These are phyloP conservation scores for Phalacrocorax pelagicus DNA, from an alignment of 2,113 vertebrate genomes.

Conservation along the genomic window DNA sequence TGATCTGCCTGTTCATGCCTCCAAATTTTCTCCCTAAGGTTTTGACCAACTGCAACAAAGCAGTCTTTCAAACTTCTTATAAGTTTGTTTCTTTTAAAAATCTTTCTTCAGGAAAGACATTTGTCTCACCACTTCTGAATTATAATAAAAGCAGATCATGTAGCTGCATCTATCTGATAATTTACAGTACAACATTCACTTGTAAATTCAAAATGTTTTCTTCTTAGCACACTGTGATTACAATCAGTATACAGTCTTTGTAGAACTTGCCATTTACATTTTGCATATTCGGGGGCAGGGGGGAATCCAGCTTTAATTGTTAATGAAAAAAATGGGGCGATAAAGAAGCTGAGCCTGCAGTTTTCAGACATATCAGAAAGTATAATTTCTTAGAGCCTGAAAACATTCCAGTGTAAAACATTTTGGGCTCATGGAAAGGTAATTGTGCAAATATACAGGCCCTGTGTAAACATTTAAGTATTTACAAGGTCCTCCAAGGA, in stretches of 20 bases:
- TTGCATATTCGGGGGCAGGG: not conserved
- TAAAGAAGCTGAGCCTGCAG: constrained; percentile 11
- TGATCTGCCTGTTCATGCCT: not conserved
- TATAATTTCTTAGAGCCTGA: not conserved
- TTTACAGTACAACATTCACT: not conserved
- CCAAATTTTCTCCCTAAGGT: not conserved
- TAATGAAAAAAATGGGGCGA: not conserved
- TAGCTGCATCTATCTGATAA: not conserved
- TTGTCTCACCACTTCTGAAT: not conserved
- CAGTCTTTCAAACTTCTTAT: not conserved
- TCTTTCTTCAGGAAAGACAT: not conserved
- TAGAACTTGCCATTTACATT: not conserved
- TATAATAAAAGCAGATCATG: not conserved
- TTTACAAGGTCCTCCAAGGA: constrained; percentile 4
- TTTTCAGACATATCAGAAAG: not conserved
- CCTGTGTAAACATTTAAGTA: constrained; percentile 21
- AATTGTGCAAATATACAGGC: constrained; percentile 29
- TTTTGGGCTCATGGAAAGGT: constrained; percentile 1
- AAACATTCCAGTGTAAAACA: constrained; percentile 10
- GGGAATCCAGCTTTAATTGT: not conserved
- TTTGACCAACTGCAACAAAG: not conserved
- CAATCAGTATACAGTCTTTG: not conserved
- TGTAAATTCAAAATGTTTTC: not conserved
- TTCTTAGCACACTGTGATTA: not conserved
- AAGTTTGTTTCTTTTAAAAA: not conserved